These are phyloP conservation scores for Lepus townsendii DNA, from an alignment of 2,797 vertebrate species.

Conservation along the genomic window DNA sequence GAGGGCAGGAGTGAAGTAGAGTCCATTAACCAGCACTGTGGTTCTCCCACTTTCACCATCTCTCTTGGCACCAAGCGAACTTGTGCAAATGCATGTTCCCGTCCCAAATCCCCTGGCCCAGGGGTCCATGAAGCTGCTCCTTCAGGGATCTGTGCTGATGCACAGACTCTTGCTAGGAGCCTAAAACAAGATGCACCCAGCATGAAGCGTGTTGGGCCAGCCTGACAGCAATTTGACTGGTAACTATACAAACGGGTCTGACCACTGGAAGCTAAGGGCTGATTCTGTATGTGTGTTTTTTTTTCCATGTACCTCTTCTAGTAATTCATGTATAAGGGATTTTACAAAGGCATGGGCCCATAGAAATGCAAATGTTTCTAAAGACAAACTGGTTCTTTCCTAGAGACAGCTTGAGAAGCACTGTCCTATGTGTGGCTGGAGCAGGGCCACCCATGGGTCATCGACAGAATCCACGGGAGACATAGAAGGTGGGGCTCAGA, in stretches of 20 bases:
- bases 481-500: fast-evolving
- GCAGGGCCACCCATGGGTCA: fast-evolving
- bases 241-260: neutral
- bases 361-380: neutral
- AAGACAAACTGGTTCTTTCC: neutral
- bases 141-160: neutral
- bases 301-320: slow-evolving; percentile 18
- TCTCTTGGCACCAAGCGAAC: neutral
- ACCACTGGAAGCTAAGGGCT: neutral
- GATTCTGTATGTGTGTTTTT: neutral
- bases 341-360: neutral
- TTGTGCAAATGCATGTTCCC: neutral
- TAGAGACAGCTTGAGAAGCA: neutral
- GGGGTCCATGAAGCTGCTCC: neutral
- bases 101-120: fast-evolving
- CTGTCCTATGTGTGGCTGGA: fast-evolving
- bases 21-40: neutral
- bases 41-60: neutral
- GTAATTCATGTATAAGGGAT: neutral
- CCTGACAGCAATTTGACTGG: neutral
- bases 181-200: neutral
- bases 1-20: neutral
- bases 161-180: neutral
- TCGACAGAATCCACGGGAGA: neutral
- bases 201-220: neutral